Conservation (phyloP, 2,888 invertebrate genomes). For the Hirudinaria manillensis region DNA sequence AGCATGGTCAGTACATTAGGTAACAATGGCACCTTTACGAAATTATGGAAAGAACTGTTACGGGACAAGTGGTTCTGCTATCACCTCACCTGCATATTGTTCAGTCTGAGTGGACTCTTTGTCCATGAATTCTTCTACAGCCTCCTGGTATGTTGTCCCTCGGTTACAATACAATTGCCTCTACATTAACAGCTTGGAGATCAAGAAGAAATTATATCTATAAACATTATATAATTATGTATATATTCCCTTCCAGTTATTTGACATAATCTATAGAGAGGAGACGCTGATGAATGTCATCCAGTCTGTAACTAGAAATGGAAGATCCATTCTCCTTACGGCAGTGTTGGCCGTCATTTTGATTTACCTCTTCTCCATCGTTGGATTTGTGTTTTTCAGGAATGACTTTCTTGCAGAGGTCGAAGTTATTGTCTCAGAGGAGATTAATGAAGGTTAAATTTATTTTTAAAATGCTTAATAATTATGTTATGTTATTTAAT, state of each 20-base stretch:
- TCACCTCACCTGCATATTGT: slow-evolving; percentile 78
- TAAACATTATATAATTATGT: no score
- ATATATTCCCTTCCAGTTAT: slow-evolving; percentile 72
- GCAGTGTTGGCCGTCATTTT: slow-evolving; percentile 91
- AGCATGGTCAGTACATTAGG: slow-evolving; percentile 92
- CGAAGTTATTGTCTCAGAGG: slow-evolving; percentile 55
- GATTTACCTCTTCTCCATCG: slow-evolving; percentile 94
- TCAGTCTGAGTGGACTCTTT: slow-evolving; percentile 84
- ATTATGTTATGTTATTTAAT: no score
- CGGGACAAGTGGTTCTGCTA: slow-evolving; percentile 85
- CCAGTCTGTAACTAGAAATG: slow-evolving; percentile 94
- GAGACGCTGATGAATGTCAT: slow-evolving; percentile 98
- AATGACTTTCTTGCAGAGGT: slow-evolving; percentile 90
- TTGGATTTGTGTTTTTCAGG: slow-evolving; percentile 96
- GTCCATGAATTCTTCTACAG: slow-evolving; percentile 97
- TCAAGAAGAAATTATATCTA: no score
- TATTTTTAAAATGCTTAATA: neutral
- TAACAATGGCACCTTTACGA: slow-evolving; percentile 88
- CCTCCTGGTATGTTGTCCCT: slow-evolving; percentile 75
- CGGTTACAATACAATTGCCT: no score
- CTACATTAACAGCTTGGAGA: no score
- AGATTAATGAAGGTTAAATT: neutral
- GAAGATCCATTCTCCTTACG: slow-evolving; percentile 93
- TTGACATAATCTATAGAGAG: slow-evolving; percentile 96
- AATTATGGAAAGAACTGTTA: slow-evolving; percentile 75